Evolutionary conservation across 30 jellyfish, hydroid and myxozoan genomes (phyloP).

Genomic region (Sanderia malayensis): DNA sequence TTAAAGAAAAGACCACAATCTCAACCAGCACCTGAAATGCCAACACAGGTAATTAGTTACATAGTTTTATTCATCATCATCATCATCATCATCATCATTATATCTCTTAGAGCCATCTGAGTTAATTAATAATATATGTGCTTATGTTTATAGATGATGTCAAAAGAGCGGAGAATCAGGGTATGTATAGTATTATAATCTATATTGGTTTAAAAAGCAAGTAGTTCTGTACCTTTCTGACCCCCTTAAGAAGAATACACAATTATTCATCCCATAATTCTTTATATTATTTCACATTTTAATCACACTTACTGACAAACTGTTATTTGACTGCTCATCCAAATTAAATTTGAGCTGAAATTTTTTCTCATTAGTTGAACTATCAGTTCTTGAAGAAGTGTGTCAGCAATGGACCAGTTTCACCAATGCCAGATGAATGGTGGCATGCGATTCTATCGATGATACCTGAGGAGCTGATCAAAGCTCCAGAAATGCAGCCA

Average conservation of each 20-base stretch:
- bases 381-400: constrained; percentile 84
- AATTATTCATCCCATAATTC: too few relatives aligned
- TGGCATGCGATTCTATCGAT: constrained; percentile 78
- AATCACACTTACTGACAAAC: too few relatives aligned
- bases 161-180: constrained; percentile 79
- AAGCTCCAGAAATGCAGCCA: constrained; percentile 58
- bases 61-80: too few relatives aligned
- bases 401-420: constrained; percentile 91
- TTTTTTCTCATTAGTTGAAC: constrained; percentile 59
- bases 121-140: too few relatives aligned
- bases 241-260: too few relatives aligned
- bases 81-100: too few relatives aligned
- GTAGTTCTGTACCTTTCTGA: too few relatives aligned
- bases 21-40: constrained; percentile 80
- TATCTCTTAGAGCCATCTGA: too few relatives aligned
- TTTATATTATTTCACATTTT: too few relatives aligned
- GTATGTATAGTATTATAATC: constrained; percentile 55
- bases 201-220: too few relatives aligned
- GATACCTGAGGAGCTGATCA: constrained; percentile 78
- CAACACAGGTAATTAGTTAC: constrained; percentile 70
- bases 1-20: constrained; percentile 54
- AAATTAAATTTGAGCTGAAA: too few relatives aligned
- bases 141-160: constrained; percentile 83
- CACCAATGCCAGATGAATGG: constrained; percentile 86
- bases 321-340: too few relatives aligned